A percentile compares a stretch with the other conserved stretches of the same genome.
These are phyloP conservation scores for Troides oblongomaculatus DNA, from an alignment of 2,888 invertebrate genomes.

Conservation along the genomic window DNA sequence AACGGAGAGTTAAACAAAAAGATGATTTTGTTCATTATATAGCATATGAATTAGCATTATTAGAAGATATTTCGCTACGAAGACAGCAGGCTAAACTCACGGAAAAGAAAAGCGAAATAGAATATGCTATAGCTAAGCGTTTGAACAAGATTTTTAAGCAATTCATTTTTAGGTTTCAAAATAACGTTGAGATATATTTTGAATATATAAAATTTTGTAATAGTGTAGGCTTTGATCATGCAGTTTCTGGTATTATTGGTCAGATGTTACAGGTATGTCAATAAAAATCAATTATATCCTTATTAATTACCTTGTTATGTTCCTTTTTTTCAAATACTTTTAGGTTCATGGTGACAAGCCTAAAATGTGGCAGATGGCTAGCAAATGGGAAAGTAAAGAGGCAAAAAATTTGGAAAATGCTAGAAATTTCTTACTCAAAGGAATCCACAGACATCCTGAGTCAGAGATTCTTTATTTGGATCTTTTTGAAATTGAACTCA, in stretches of 20 bases:
- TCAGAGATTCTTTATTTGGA: conserved; percentile 85
- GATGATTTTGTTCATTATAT: conserved; percentile 86
- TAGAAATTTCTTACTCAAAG: conserved; percentile 85
- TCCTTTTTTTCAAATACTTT: conserved; percentile 37
- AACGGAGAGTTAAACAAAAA: conserved; percentile 83
- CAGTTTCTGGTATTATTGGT: conserved; percentile 79
- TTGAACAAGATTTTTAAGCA: conserved; percentile 87
- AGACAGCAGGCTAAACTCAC: conserved; percentile 78
- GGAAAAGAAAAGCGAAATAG: conserved; percentile 83
- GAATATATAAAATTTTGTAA: conserved; percentile 90
- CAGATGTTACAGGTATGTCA: conserved; percentile 74
- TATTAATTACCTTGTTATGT: not conserved
- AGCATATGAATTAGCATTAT: conserved; percentile 84
- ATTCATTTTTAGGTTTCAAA: conserved; percentile 83
- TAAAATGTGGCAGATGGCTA: conserved; percentile 89
- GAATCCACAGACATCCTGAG: conserved; percentile 86
- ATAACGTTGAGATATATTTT: conserved; percentile 87
- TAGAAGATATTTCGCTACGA: conserved; percentile 83
- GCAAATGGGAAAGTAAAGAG: conserved; percentile 87
- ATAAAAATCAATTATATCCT: not conserved
- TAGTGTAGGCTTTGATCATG: conserved; percentile 78
- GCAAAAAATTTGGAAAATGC: conserved; percentile 84
- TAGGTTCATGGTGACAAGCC: conserved; percentile 87
- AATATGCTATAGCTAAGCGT: conserved; percentile 84
- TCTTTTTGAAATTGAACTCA: conserved; percentile 65